A percentile compares a stretch with the other conserved stretches of the same genome.
Evolutionary conservation across 1,140 invertebrate species (phyloP).

Genomic region (Drosophila mauritiana): DNA sequence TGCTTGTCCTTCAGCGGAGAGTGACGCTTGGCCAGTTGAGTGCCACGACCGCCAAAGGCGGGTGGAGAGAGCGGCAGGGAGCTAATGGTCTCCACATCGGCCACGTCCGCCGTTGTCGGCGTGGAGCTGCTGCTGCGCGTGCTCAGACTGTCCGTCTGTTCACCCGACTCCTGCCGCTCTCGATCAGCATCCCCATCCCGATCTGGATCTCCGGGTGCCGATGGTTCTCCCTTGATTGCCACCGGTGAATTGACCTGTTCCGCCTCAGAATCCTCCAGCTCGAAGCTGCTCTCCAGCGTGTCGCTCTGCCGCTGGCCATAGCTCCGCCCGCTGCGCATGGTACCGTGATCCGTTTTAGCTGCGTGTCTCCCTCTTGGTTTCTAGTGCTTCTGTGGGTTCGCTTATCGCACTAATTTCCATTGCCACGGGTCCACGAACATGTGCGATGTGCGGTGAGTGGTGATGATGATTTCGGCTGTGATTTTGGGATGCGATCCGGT

Average conservation of each 20-base stretch:
- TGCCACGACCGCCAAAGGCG: conserved; percentile 20
- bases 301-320: conserved; percentile 48
- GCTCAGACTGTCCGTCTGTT: conserved; percentile 68
- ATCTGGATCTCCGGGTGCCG: neutral
- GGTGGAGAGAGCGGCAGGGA: conserved; percentile 62
- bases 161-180: conserved; percentile 42
- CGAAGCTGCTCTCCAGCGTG: conserved; percentile 59
- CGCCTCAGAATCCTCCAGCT: conserved; percentile 48
- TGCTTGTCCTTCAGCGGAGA: conserved; percentile 15
- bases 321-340: conserved; percentile 56
- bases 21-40: conserved; percentile 50
- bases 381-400: conserved; percentile 31
- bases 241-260: conserved; percentile 3
- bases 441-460: neutral
- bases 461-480: neutral
- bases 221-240: neutral
- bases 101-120: conserved; percentile 79
- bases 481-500: conserved; percentile 4
- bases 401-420: conserved; percentile 70
- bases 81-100: conserved; percentile 68
- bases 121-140: conserved; percentile 74
- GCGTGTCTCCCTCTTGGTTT: conserved; percentile 29
- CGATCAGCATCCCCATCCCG: neutral
- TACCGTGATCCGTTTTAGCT: conserved; percentile 26
- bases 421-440: conserved; percentile 53